phyloP scores from a whole-genome alignment of 92 coral and sea anemone genomes.

The Bergia sp. region DNA sequence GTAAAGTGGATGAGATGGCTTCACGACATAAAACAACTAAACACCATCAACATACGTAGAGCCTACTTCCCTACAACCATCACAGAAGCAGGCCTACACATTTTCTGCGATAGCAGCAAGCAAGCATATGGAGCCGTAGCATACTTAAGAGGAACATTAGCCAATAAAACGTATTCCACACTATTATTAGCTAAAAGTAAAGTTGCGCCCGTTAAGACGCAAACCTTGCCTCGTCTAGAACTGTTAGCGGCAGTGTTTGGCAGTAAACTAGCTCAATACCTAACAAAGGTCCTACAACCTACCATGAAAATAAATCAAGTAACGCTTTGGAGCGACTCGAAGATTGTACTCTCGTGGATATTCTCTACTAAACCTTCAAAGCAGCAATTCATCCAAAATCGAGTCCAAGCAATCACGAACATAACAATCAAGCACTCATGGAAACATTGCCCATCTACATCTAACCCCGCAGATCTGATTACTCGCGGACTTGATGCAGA shows the following conservation, averaged over 20 bases:
- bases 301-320: conserved; percentile 21
- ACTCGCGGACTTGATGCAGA: conserved; percentile 60
- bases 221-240: conserved; percentile 44
- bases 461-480: conserved; percentile 67
- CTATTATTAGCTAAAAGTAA: conserved; percentile 38
- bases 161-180: conserved; percentile 29
- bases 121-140: conserved; percentile 49
- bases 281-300: conserved; percentile 32
- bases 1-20: conserved; percentile 63
- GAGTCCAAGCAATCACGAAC: conserved; percentile 52
- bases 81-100: conserved; percentile 44
- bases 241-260: conserved; percentile 59
- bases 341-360: conserved; percentile 53
- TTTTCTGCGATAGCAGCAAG: conserved; percentile 48
- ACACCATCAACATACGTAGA: conserved; percentile 49
- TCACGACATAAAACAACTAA: conserved; percentile 51
- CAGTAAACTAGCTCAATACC: conserved; percentile 46
- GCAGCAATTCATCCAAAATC: conserved; percentile 56
- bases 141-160: conserved; percentile 42
- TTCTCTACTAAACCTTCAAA: conserved; percentile 41
- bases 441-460: conserved; percentile 61
- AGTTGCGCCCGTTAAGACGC: conserved; percentile 50
- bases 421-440: conserved; percentile 40
- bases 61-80: conserved; percentile 48
- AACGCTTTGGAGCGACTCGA: conserved; percentile 56